Evolutionary conservation across 2,888 invertebrate species (phyloP).

Genomic region (Polymixis flavicincta): DNA sequence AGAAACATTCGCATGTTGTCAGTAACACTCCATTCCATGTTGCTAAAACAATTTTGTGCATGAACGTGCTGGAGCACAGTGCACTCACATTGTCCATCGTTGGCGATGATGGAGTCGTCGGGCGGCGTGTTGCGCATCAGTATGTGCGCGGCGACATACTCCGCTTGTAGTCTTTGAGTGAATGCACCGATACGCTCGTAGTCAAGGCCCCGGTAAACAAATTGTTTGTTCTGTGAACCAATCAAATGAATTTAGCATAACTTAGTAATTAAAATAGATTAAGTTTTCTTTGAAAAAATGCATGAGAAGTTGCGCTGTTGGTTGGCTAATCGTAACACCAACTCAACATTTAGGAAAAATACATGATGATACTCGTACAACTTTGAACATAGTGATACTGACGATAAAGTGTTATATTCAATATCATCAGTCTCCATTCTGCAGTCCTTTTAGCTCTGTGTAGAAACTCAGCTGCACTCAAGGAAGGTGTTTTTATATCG

Average conservation of each 20-base stretch:
- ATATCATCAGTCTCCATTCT: background rate
- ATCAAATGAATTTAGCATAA: background rate
- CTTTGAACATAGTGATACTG: background rate
- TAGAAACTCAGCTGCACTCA: no score
- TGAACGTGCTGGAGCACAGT: background rate
- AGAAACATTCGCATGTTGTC: no score
- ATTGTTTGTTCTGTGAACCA: constrained; percentile 95
- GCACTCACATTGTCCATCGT: constrained; percentile 95
- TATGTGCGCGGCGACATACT: constrained; percentile 98
- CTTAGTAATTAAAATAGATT: background rate
- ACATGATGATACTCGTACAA: background rate
- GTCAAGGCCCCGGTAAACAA: constrained; percentile 98
- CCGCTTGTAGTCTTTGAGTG: constrained; percentile 97
- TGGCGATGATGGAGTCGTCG: constrained; percentile 95
- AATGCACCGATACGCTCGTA: constrained; percentile 98
- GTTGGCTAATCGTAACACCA: background rate
- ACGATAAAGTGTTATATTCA: background rate
- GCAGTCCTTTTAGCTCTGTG: background rate
- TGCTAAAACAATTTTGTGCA: background rate
- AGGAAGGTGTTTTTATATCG: no score
- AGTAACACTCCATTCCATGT: background rate
- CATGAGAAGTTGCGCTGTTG: background rate
- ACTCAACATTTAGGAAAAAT: background rate
- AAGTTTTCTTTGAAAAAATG: background rate
- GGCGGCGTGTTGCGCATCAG: constrained; percentile 97